Evolutionary conservation across 2,113 vertebrate genomes (phyloP).

Genomic region (Synodontis membranacea): DNA sequence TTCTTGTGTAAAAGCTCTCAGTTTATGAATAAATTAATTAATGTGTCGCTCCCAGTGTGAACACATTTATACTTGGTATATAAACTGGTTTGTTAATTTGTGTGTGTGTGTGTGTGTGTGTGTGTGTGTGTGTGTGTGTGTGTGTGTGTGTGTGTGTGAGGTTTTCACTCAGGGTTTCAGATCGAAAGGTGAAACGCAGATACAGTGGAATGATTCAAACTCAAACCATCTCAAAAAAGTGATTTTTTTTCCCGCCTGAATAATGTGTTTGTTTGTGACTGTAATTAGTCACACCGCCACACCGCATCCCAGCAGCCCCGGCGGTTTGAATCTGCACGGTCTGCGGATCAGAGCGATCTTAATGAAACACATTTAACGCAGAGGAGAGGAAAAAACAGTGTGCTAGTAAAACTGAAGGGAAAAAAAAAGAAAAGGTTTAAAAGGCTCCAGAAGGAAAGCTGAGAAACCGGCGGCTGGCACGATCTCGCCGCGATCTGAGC

Average conservation of each 20-base stretch:
- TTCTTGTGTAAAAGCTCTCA: background rate
- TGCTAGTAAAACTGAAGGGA: constrained; percentile 59
- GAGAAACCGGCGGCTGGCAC: constrained; percentile 65
- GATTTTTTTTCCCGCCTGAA: background rate
- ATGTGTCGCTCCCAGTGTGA: background rate
- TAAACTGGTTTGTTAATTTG: background rate
- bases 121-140: background rate
- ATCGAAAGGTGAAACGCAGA: background rate
- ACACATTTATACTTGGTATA: background rate
- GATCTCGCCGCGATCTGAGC: constrained; percentile 52
- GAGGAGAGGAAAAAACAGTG: constrained; percentile 50
- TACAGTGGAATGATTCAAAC: background rate
- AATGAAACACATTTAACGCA: constrained; percentile 63
- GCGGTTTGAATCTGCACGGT: constrained; percentile 38
- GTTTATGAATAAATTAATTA: background rate
- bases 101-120: constrained; percentile 7
- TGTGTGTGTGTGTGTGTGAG: background rate
- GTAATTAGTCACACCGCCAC: constrained; percentile 44
- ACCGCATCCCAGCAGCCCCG: constrained; percentile 24
- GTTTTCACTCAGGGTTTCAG: background rate
- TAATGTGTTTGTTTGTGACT: constrained; percentile 42
- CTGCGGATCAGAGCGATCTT: constrained; percentile 37
- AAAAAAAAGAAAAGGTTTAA: constrained; percentile 61
- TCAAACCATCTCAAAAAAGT: background rate
- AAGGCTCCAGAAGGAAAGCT: constrained; percentile 69